phyloP scores from a whole-genome alignment of 35 echinoderm and acorn worm species.

The Amphiura filiformis region DNA sequence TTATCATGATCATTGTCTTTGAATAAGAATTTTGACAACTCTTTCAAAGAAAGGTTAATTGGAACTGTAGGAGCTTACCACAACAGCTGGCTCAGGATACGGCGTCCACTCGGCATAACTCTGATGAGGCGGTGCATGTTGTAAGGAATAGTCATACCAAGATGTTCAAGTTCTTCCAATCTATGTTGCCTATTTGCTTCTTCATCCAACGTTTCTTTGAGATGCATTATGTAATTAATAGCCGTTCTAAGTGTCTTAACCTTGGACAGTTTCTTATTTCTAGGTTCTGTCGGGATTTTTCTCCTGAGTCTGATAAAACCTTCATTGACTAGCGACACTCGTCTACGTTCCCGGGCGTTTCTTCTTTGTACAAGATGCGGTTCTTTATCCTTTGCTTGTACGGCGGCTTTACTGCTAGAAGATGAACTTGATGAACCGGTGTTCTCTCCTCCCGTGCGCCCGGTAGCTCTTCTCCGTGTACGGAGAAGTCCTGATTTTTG shows the following conservation, averaged over 20 bases:
- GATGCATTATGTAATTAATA: constrained; percentile 97
- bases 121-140: background rate
- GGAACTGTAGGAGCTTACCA: background rate
- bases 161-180: constrained; percentile 57
- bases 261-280: constrained; percentile 98
- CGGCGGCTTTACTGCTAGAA: background rate
- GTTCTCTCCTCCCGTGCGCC: background rate
- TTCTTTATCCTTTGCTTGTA: constrained; percentile 84
- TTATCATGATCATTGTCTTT: no score
- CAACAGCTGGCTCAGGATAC: constrained; percentile 13
- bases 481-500: constrained; percentile 1
- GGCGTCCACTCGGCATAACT: constrained; percentile 15
- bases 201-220: constrained; percentile 84
- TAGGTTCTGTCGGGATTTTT: constrained; percentile 92
- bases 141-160: constrained; percentile 38
- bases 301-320: constrained; percentile 83
- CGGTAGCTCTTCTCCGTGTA: background rate
- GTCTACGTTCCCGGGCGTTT: constrained; percentile 88
- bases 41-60: no score
- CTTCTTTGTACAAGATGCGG: constrained; percentile 85
- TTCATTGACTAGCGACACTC: constrained; percentile 94
- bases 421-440: background rate
- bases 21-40: no score
- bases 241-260: constrained; percentile 95
- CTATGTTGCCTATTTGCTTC: constrained; percentile 64